A percentile compares a stretch with the other conserved stretches of the same genome.
Conservation (phyloP, 2,888 invertebrate genomes). For the Meandrusa payeni region DNA sequence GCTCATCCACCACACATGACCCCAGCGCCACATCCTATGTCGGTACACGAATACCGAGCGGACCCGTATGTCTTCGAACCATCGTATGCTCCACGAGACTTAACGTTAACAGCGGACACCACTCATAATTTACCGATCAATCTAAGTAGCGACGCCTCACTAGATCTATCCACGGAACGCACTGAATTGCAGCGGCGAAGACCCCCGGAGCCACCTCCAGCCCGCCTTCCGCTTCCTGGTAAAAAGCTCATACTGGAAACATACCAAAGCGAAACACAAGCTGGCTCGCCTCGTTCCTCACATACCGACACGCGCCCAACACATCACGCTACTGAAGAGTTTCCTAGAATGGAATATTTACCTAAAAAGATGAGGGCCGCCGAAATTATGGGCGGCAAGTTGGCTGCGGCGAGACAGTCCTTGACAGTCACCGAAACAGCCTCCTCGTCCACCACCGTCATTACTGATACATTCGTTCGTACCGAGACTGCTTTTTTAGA, state of each 20-base stretch:
- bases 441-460: conserved; percentile 37
- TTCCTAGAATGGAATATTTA: conserved; percentile 63
- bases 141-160: conserved; percentile 70
- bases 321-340: conserved; percentile 41
- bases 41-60: conserved; percentile 56
- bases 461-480: conserved; percentile 43
- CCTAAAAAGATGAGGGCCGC: conserved; percentile 78
- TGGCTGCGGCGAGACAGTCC: conserved; percentile 44
- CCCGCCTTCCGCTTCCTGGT: conserved; percentile 66
- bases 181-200: conserved; percentile 63
- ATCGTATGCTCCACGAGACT: conserved; percentile 51
- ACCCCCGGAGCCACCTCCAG: conserved; percentile 57
- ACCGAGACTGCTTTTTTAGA: conserved; percentile 74
- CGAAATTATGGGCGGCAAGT: conserved; percentile 70
- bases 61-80: conserved; percentile 59
- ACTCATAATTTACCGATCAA: conserved; percentile 72
- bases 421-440: conserved; percentile 34
- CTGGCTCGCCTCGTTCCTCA: conserved; percentile 46
- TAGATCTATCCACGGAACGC: conserved; percentile 67
- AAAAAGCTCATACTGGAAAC: conserved; percentile 75
- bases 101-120: conserved; percentile 51
- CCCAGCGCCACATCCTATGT: conserved; percentile 38
- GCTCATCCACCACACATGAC: conserved; percentile 43
- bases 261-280: conserved; percentile 68
- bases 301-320: conserved; percentile 36